A percentile compares a stretch with the other conserved stretches of the same genome.
Conservation (phyloP, 2,797 vertebrate species). For the Catharus ustulatus region DNA sequence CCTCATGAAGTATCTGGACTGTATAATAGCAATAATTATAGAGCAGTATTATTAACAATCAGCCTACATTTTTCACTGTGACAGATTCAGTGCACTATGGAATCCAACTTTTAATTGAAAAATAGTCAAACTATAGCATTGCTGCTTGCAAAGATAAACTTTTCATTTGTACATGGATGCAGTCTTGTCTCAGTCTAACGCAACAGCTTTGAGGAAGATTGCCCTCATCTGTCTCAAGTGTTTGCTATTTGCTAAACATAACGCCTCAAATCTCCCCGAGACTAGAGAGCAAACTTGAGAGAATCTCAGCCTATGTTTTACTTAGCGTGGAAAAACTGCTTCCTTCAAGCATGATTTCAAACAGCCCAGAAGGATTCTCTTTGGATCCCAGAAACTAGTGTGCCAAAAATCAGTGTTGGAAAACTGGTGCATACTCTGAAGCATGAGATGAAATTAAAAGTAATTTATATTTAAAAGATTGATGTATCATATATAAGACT, state of each 20-base stretch:
- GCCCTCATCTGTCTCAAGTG: slow-evolving; percentile 33
- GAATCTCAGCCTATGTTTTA: background rate
- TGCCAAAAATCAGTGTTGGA: background rate
- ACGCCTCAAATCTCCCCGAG: background rate
- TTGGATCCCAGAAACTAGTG: background rate
- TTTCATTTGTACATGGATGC: slow-evolving; percentile 36
- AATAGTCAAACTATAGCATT: slow-evolving; percentile 46
- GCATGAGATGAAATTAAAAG: background rate
- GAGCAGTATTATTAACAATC: slow-evolving; percentile 45
- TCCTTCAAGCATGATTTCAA: background rate
- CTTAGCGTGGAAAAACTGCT: background rate
- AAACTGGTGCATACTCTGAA: background rate
- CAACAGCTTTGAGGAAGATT: slow-evolving; percentile 55
- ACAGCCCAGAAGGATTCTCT: background rate
- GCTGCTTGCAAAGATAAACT: slow-evolving; percentile 57
- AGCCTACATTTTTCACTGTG: slow-evolving; percentile 62
- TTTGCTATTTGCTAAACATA: slow-evolving; percentile 37
- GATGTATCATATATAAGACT: background rate
- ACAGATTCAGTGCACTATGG: slow-evolving; percentile 53
- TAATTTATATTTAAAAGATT: background rate
- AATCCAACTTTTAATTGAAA: slow-evolving; percentile 68
- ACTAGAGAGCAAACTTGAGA: background rate
- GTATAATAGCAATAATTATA: slow-evolving; percentile 59
- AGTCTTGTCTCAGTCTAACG: slow-evolving; percentile 40
- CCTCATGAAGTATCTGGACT: slow-evolving; percentile 55